A percentile compares a stretch with the other conserved stretches of the same genome.
phyloP scores from a whole-genome alignment of 2,113 vertebrate genomes.

The Ailurus styani region DNA sequence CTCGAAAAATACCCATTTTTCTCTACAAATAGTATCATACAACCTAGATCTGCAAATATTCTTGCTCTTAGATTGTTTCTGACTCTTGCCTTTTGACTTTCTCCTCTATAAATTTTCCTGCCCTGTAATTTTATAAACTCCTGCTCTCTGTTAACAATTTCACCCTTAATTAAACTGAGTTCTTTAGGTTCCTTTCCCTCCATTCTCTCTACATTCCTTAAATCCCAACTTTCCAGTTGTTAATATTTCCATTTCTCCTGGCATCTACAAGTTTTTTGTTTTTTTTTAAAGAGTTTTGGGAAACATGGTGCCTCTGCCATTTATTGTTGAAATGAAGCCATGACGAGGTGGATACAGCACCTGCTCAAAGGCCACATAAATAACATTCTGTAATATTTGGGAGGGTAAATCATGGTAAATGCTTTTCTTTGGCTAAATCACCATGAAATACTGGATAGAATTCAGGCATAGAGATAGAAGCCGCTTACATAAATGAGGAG shows the following conservation, averaged over 20 bases:
- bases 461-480: slow-evolving; percentile 2
- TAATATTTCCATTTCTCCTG: background rate
- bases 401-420: slow-evolving; percentile 1
- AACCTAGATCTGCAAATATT: background rate
- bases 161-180: background rate
- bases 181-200: background rate
- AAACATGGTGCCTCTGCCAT: background rate
- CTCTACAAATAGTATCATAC: background rate
- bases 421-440: background rate
- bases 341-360: background rate
- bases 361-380: background rate
- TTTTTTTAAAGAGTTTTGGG: background rate
- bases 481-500: background rate
- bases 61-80: background rate
- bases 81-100: background rate
- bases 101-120: background rate
- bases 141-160: background rate
- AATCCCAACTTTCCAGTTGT: background rate
- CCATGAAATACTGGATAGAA: slow-evolving; percentile 30
- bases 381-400: background rate
- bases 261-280: background rate
- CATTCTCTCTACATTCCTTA: background rate
- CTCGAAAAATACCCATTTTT: background rate
- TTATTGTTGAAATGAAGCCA: slow-evolving; percentile 23
- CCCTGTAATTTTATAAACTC: background rate